Evolutionary conservation across 2,888 invertebrate genomes (phyloP), one percentile per base, ranked within the genome.

Genomic region (Acleris emargana): DNA sequence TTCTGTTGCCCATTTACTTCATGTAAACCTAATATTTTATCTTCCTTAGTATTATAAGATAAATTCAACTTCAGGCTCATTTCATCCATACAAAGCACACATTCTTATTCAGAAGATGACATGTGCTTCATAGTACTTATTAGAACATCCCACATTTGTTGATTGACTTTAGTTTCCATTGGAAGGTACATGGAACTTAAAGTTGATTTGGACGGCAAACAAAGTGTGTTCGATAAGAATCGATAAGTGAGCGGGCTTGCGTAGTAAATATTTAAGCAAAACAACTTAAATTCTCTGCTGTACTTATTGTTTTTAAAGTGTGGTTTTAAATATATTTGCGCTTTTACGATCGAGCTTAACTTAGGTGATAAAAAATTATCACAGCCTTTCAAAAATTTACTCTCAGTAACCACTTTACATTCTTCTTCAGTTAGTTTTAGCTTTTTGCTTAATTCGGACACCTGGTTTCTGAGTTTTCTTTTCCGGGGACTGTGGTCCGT

Each of bases 261-360:
- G 43, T 67, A 67, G 62, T 59, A 69, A 25, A 59, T 61, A 45
- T 64, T 64, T 52, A 69, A 62, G 50, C 67, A 67, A 55, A 67
- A 67, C 7, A 62, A 9, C 57, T 62, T 69, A 17, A 63, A 67
- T 18, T 63, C 52, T 25, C n/a, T 57, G 2, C 22, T 50, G 20
- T 60, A 60, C 60, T 52, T 60, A 18, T 57, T 52, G n/a, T 64
- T 45, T 20, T 57, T 57, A 17, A 28, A 45, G 16, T 66, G 51
- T 47, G 52, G 60, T 53, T 63, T 67, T 64, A 63, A 67, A 59
- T 57, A 32, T 13, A 54, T 5, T 53, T 67, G 63, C 9, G 59
- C 54, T 22, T 64, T 68, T 52, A 68, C 67, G 32, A 68, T 68
- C n/a, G 53, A 45, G 54, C 64, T 61, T 51, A 68, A 58, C 49